Conservation (phyloP, 2,797 vertebrate species). For the Tragelaphus oryx region DNA sequence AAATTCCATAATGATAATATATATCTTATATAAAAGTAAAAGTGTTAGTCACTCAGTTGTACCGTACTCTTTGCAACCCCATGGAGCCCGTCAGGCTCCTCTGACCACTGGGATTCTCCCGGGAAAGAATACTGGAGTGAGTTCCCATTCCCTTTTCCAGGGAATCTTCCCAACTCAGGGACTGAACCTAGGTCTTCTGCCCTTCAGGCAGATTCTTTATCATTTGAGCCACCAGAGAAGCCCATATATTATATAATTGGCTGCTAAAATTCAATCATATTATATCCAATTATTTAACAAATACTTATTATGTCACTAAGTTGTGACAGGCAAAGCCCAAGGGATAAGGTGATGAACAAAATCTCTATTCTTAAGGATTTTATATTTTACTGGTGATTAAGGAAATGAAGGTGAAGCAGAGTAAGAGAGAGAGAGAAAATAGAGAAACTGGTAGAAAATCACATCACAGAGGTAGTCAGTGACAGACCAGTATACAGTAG, state of each 20-base stretch:
- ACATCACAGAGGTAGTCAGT: neutral
- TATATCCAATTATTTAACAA: neutral
- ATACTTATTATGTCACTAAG: neutral
- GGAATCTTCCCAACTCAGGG: neutral
- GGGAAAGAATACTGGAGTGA: neutral
- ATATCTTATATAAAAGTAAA: neutral
- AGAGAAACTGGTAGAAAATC: neutral
- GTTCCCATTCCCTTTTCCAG: neutral
- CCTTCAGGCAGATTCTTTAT: neutral
- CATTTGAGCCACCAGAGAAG: neutral
- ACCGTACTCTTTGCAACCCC: neutral
- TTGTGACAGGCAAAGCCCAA: neutral
- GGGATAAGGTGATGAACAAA: neutral
- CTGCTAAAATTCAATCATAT: neutral
- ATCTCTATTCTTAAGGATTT: neutral
- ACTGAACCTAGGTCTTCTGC: neutral
- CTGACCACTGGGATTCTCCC: neutral
- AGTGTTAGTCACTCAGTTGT: neutral
- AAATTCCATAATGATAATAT: neutral
- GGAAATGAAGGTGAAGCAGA: neutral
- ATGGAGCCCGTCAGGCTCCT: fast-evolving
- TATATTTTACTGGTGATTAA: neutral
- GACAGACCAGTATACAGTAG: neutral
- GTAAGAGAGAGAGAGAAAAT: neutral
- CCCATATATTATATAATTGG: neutral